phyloP scores from a whole-genome alignment of 2,113 vertebrate species.

The Lagopus leucura region DNA sequence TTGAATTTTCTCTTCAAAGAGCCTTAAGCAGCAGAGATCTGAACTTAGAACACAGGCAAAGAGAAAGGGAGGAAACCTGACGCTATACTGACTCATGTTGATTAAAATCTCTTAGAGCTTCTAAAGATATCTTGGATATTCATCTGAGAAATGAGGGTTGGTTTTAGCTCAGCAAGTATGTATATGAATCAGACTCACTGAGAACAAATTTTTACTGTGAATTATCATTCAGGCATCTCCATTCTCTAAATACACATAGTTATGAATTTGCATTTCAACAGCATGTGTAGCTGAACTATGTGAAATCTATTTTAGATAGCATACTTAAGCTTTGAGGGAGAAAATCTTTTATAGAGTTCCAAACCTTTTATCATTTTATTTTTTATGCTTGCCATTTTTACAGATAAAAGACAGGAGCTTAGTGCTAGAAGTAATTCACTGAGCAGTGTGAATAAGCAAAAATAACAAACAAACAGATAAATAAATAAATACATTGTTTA shows the following conservation, averaged over 20 bases:
- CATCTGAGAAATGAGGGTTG: background rate
- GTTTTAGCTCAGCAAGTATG: conserved; percentile 9
- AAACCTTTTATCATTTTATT: background rate
- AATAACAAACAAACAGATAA: background rate
- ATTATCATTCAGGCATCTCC: conserved; percentile 47
- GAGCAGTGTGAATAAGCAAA: background rate
- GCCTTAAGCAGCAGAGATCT: background rate
- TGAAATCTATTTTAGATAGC: conserved; percentile 15
- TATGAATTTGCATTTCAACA: conserved; percentile 54
- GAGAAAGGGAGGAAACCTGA: conserved; percentile 29
- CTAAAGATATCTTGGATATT: conserved; percentile 45
- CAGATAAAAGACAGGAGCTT: background rate
- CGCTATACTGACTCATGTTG: background rate
- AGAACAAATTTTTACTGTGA: conserved; percentile 37
- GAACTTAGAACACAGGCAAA: background rate
- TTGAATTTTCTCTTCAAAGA: conserved; percentile 29
- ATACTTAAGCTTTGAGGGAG: background rate
- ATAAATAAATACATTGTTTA: no score
- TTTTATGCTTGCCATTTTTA: background rate
- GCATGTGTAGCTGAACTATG: background rate
- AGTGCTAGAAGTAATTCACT: background rate
- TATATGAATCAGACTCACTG: background rate
- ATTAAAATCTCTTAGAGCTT: conserved; percentile 41
- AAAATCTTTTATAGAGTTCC: background rate
- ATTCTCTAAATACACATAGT: background rate